These are phyloP conservation scores for Zaprionus capensis DNA, from an alignment of 1,140 invertebrate species.

Conservation along the genomic window DNA sequence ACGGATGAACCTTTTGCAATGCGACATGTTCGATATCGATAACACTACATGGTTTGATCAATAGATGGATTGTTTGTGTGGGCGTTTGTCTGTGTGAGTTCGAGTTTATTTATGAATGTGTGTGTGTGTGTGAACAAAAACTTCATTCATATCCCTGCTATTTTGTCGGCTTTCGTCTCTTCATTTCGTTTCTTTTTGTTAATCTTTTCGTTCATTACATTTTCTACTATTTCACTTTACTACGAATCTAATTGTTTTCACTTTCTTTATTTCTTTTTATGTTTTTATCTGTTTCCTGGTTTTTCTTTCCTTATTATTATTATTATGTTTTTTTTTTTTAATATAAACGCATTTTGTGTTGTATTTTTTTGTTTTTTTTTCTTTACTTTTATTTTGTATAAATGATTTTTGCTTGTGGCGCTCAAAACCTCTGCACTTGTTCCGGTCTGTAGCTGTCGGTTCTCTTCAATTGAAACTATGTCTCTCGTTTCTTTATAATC, in stretches of 20 bases:
- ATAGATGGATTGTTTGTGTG: slow-evolving; percentile 14
- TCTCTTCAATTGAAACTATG: slow-evolving; percentile 69
- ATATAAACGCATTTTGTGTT: slow-evolving; percentile 74
- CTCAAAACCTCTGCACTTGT: slow-evolving; percentile 67
- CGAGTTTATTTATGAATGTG: background rate
- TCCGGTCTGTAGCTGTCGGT: slow-evolving; percentile 63
- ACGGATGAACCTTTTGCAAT: slow-evolving; percentile 38
- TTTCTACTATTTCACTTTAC: slow-evolving; percentile 59
- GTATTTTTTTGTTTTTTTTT: slow-evolving; percentile 32
- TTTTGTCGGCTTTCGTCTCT: slow-evolving; percentile 8
- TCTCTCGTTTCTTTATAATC: slow-evolving; percentile 58
- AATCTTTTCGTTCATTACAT: slow-evolving; percentile 42
- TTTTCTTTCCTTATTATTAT: slow-evolving; percentile 17
- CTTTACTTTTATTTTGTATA: slow-evolving; percentile 68
- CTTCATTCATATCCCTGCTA: slow-evolving; percentile 22
- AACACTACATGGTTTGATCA: slow-evolving; percentile 32
- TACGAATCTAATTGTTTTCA: slow-evolving; percentile 34
- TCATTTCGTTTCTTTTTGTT: slow-evolving; percentile 12
- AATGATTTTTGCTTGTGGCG: slow-evolving; percentile 77
- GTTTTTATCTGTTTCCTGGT: slow-evolving; percentile 15
- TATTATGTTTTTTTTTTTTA: slow-evolving; percentile 28
- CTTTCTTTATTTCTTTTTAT: background rate
- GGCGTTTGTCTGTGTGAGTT: slow-evolving; percentile 21
- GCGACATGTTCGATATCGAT: slow-evolving; percentile 37
- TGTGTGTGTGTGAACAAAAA: slow-evolving; percentile 27